Evolutionary conservation across 2,113 vertebrate species (phyloP), one percentile per base, ranked within the genome.

Genomic region (Nettapus auritus): DNA sequence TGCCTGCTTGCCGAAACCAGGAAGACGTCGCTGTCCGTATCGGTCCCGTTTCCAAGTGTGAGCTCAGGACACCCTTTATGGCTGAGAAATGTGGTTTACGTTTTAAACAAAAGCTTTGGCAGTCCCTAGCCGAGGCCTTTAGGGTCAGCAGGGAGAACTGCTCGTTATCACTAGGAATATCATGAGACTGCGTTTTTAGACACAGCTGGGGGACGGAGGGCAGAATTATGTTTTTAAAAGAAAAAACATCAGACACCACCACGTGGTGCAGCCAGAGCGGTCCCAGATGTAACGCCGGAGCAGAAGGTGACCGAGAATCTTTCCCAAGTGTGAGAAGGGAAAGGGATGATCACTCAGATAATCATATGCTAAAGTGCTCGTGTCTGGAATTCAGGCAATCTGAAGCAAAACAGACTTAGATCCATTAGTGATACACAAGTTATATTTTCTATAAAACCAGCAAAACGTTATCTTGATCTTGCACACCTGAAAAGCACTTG

Each of bases 1-100:
- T 91, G 93, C 90, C 80, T 93, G 84, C 89, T 89, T 74, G 76
- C 90, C 83, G 90, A 94, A 75, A 75, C 88, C 69, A 81, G 93
- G 86, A 83, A 88, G 80, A 64, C 52, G 88, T 4, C 34, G 64
- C 76, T 77, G 68, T 46, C 60, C 81, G 9, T 66, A 57, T 38
- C 76, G 86, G 93, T 75, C 53, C 48, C 11, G 69, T 66, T 85
- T 77, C 59, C 90, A 52, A 63, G 60, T 28, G 6, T 22, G 36
- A 82, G 38, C 83, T 75, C 86, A 33, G 75, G 60, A 63, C 57
- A 84, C 53, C 19, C 33, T 88, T 79, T 48, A 60, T 69, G 88
- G 82, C 52, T n/a, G 13, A 66, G 56, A 79, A 66, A 46, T 15
- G 8, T 34, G 29, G 28, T 71, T 42, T 38, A 46, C 52, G 38